These are phyloP conservation scores for Scotopteryx bipunctaria DNA, from an alignment of 2,888 invertebrate genomes.

Conservation along the genomic window DNA sequence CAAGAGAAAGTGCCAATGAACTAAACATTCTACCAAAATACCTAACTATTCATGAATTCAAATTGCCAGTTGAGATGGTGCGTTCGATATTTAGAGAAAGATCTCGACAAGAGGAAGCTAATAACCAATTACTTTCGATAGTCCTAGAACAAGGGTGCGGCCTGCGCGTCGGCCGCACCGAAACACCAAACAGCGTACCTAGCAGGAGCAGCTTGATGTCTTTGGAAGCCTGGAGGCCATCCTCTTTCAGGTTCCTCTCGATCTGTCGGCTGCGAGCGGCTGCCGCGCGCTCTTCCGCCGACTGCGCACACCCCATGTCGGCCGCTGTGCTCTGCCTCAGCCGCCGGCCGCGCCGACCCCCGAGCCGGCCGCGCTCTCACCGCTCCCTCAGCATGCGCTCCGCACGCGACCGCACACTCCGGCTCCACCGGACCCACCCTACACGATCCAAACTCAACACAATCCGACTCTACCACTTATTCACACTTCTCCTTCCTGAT, in stretches of 20 bases:
- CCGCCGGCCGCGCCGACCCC: slow-evolving; percentile 80
- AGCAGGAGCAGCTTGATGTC: slow-evolving; percentile 99
- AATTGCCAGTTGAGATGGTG: slow-evolving; percentile 18
- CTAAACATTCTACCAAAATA: slow-evolving; percentile 23
- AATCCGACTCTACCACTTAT: slow-evolving; percentile 75
- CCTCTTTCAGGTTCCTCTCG: slow-evolving; percentile 98
- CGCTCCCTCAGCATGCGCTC: slow-evolving; percentile 83
- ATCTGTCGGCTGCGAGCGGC: slow-evolving; percentile 98
- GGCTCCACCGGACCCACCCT: slow-evolving; percentile 76
- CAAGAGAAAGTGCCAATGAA: slow-evolving; percentile 62
- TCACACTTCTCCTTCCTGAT: slow-evolving; percentile 55
- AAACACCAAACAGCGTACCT: slow-evolving; percentile 85
- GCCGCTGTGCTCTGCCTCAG: slow-evolving; percentile 78
- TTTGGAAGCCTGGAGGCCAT: slow-evolving; percentile 98
- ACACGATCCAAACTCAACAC: slow-evolving; percentile 73
- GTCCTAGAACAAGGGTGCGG: slow-evolving; percentile 70
- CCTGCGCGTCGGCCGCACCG: slow-evolving; percentile 43
- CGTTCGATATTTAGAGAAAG: slow-evolving; percentile 27
- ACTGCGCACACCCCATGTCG: slow-evolving; percentile 99
- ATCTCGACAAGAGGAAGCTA: slow-evolving; percentile 25
- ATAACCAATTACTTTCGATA: slow-evolving; percentile 34
- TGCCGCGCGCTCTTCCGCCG: slow-evolving; percentile 99
- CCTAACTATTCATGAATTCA: slow-evolving; percentile 15
- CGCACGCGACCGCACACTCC: slow-evolving; percentile 74
- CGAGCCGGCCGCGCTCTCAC: slow-evolving; percentile 85